Conservation (phyloP, 2,888 invertebrate species). For the Cephus pulcher region DNA sequence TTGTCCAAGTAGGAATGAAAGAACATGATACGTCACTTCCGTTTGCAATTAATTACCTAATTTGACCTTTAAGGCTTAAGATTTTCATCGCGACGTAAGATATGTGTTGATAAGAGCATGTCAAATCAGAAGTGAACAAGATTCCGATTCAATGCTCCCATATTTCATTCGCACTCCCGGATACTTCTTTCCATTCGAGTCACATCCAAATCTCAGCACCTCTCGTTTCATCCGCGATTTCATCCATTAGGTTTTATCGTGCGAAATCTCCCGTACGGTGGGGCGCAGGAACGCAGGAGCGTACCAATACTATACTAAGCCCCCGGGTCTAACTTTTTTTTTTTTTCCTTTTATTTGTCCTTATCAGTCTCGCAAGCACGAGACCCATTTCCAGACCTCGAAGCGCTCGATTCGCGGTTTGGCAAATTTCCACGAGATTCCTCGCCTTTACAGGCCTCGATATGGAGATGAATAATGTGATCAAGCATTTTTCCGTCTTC, state of each 20-base stretch:
- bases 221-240: constrained; percentile 1
- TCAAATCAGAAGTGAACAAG: not conserved
- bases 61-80: constrained; percentile 1
- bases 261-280: not conserved
- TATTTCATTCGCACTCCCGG: not conserved
- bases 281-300: not conserved
- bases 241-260: constrained; percentile 4
- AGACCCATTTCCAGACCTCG: constrained; percentile 1
- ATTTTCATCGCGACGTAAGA: not conserved
- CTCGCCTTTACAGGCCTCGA: constrained; percentile 39
- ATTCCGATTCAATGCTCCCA: not conserved
- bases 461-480: constrained; percentile 51
- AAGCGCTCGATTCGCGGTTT: constrained; percentile 37
- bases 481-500: constrained; percentile 28
- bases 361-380: not conserved
- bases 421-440: constrained; percentile 49
- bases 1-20: not conserved
- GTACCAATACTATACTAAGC: not conserved
- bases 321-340: not conserved
- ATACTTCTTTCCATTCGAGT: not conserved
- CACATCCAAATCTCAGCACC: constrained; percentile 6
- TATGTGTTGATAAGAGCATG: not conserved
- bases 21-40: not conserved
- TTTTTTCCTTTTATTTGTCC: not conserved
- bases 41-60: not conserved